Percentiles rank a stretch among this genome's conserved stretches.
Conservation (phyloP, 2,113 vertebrate species). For the Meriones unguiculatus region DNA sequence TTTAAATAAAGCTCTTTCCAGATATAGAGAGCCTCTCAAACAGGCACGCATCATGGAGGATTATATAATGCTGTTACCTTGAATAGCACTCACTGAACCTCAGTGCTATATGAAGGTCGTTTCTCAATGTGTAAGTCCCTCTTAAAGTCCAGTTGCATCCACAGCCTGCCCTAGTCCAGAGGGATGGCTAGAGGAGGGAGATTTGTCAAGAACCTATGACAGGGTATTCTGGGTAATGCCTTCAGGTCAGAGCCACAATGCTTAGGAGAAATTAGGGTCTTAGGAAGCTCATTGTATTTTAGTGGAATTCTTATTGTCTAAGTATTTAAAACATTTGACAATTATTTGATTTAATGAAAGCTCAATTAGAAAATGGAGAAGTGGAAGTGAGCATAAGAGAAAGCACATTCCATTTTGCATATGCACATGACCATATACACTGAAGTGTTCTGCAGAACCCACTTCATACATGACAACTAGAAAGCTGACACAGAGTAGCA, state of each 20-base stretch:
- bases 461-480: neutral
- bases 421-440: neutral
- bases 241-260: neutral
- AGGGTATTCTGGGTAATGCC: neutral
- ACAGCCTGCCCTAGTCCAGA: neutral
- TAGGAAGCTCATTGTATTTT: neutral
- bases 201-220: neutral
- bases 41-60: neutral
- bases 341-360: neutral
- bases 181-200: neutral
- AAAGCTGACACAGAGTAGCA: neutral
- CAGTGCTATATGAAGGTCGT: neutral
- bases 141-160: neutral
- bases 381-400: neutral
- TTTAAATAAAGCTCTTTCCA: constrained; percentile 61
- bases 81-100: neutral
- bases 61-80: constrained; percentile 39
- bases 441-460: neutral
- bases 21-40: constrained; percentile 42
- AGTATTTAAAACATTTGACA: constrained; percentile 31
- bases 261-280: neutral
- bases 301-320: neutral
- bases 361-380: neutral
- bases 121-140: neutral
- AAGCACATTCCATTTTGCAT: neutral